Conservation (phyloP, 1,140 invertebrate species). For the Hyles vespertilio region DNA sequence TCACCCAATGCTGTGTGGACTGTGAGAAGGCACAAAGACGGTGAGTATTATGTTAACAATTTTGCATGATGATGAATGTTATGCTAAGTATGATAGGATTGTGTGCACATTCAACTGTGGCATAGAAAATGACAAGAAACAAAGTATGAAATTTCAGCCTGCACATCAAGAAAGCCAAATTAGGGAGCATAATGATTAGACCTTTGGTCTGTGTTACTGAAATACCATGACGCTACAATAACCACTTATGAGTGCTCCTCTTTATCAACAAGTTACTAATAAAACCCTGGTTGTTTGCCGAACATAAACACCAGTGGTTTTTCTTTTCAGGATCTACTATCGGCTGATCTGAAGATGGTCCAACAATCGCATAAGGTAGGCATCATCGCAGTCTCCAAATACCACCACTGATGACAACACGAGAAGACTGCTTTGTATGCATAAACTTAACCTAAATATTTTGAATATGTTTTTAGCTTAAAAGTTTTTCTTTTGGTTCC, state of each 20-base stretch:
- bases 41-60: slow-evolving; percentile 77
- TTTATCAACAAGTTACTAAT: slow-evolving; percentile 74
- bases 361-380: slow-evolving; percentile 63
- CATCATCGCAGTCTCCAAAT: slow-evolving; percentile 38
- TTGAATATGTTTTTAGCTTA: slow-evolving; percentile 38
- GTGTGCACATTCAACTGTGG: too few species aligned
- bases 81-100: too few species aligned
- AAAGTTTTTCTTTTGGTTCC: slow-evolving; percentile 78
- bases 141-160: too few species aligned
- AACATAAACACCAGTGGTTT: slow-evolving; percentile 78
- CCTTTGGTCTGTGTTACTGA: slow-evolving; percentile 74
- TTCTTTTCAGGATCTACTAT: slow-evolving; percentile 75
- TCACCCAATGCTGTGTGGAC: slow-evolving; percentile 99
- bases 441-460: slow-evolving; percentile 12
- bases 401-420: slow-evolving; percentile 36
- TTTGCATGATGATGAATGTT: too few species aligned
- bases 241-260: slow-evolving; percentile 71
- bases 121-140: too few species aligned
- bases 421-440: slow-evolving; percentile 27
- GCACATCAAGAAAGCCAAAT: too few species aligned
- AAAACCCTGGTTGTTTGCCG: slow-evolving; percentile 76
- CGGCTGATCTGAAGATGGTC: slow-evolving; percentile 60
- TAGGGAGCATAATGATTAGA: slow-evolving; percentile 66
- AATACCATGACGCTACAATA: slow-evolving; percentile 63
- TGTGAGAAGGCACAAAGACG: slow-evolving; percentile 96